These are phyloP conservation scores for Ericerus pela DNA, from an alignment of 1,140 invertebrate genomes.

Conservation along the genomic window DNA sequence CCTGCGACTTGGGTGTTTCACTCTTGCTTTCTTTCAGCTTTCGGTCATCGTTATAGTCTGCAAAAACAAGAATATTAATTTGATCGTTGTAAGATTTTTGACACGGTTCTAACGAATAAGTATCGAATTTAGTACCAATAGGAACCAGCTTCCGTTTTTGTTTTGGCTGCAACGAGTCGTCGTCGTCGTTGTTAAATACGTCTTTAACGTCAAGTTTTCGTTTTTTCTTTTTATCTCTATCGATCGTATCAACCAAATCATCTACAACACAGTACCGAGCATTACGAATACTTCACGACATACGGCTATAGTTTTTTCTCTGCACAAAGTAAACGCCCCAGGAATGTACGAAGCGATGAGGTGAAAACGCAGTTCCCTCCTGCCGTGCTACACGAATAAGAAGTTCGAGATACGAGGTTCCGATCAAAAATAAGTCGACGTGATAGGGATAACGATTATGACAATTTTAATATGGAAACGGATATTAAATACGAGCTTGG, in stretches of 20 bases:
- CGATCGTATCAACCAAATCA: not conserved
- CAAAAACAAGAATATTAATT: constrained; percentile 3
- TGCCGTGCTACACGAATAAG: no score
- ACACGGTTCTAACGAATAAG: constrained; percentile 15
- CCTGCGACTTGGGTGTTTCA: constrained; percentile 56
- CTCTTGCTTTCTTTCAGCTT: constrained; percentile 49
- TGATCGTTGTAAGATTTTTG: not conserved
- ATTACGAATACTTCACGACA: no score
- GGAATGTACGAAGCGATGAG: no score
- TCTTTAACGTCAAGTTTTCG: constrained; percentile 56
- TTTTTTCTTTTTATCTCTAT: constrained; percentile 14
- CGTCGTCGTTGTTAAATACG: constrained; percentile 81
- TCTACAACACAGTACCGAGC: no score
- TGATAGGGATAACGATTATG: no score
- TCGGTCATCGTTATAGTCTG: constrained; percentile 51
- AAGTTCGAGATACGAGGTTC: no score
- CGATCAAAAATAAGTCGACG: no score
- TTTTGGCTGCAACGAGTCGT: constrained; percentile 35
- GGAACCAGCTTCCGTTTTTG: constrained; percentile 75
- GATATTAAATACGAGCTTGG: no score
- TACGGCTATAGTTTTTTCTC: no score
- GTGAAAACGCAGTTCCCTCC: no score
- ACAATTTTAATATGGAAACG: no score
- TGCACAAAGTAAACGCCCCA: no score
- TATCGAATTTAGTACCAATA: constrained; percentile 38